Evolutionary conservation across 2,888 invertebrate species (phyloP).

Genomic region (Stenoptilia bipunctidactyla): DNA sequence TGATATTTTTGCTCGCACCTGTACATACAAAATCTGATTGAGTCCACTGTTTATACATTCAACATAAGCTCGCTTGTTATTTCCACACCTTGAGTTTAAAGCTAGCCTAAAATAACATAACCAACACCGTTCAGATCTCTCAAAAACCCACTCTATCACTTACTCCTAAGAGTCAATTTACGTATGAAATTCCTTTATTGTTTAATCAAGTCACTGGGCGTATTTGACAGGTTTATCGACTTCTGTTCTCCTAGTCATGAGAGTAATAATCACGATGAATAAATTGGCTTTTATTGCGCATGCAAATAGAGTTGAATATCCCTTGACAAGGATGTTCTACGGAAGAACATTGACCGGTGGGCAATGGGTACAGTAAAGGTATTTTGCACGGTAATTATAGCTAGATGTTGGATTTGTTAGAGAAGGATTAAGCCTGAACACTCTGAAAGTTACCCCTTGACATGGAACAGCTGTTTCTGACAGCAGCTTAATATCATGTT

Average conservation of each 20-base stretch:
- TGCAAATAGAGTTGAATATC: too few species aligned
- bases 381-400: too few species aligned
- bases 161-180: slow-evolving; percentile 5
- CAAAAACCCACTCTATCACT: slow-evolving; percentile 11
- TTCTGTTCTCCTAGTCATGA: slow-evolving; percentile 6
- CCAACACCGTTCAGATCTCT: background rate
- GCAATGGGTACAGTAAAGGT: too few species aligned
- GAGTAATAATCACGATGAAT: too few species aligned
- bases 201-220: slow-evolving; percentile 25
- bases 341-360: too few species aligned
- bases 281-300: too few species aligned
- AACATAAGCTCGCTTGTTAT: slow-evolving; percentile 34
- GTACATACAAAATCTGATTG: slow-evolving; percentile 27
- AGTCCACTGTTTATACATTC: slow-evolving; percentile 35
- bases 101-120: slow-evolving; percentile 14
- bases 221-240: slow-evolving; percentile 37
- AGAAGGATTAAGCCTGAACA: too few species aligned
- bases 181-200: slow-evolving; percentile 6
- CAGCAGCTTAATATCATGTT: too few species aligned
- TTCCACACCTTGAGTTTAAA: slow-evolving; percentile 32
- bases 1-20: slow-evolving; percentile 11
- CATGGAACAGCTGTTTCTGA: too few species aligned
- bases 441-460: too few species aligned
- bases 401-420: too few species aligned
- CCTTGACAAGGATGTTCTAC: too few species aligned